phyloP scores from a whole-genome alignment of 2,888 invertebrate genomes.

The Pristionchus mayeri region DNA sequence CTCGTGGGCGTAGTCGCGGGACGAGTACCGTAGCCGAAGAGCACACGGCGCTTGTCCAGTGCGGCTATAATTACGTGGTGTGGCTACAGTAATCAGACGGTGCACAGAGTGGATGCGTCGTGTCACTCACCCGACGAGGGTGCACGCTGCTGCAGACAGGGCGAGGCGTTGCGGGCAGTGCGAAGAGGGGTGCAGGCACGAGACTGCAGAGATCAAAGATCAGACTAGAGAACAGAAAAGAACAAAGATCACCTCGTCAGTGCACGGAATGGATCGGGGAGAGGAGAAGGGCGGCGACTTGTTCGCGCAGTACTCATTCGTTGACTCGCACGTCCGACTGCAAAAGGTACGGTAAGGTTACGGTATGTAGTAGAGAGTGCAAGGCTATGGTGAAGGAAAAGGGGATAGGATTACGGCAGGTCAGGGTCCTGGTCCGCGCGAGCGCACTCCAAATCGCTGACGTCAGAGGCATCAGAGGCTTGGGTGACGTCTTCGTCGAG shows the following conservation, averaged over 20 bases:
- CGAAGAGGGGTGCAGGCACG: not conserved
- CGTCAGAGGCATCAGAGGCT: not conserved
- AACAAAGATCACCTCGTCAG: slow-evolving; percentile 23
- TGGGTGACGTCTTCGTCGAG: slow-evolving; percentile 9
- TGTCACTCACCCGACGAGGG: slow-evolving; percentile 19
- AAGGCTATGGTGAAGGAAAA: not conserved
- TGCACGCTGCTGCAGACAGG: not conserved
- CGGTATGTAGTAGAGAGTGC: not conserved
- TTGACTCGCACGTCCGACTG: not conserved
- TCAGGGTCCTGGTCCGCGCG: not conserved
- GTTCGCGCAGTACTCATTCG: not conserved
- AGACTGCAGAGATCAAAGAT: not conserved
- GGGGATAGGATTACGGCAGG: slow-evolving; percentile 3
- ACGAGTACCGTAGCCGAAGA: slow-evolving; percentile 39
- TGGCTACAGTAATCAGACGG: not conserved
- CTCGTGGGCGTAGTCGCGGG: slow-evolving; percentile 25
- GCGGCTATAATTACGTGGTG: slow-evolving; percentile 16
- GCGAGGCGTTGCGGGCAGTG: not conserved
- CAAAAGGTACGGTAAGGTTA: not conserved
- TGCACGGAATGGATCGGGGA: not conserved
- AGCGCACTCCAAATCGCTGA: not conserved
- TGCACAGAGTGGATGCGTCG: not conserved
- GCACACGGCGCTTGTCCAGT: not conserved
- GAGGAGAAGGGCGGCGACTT: slow-evolving; percentile 28
- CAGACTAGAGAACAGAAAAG: slow-evolving; percentile 18